Percentiles rank a stretch among this genome's conserved stretches.
Evolutionary conservation across 2,888 invertebrate genomes (phyloP).

Genomic region (Rhorus exstirpatorius): DNA sequence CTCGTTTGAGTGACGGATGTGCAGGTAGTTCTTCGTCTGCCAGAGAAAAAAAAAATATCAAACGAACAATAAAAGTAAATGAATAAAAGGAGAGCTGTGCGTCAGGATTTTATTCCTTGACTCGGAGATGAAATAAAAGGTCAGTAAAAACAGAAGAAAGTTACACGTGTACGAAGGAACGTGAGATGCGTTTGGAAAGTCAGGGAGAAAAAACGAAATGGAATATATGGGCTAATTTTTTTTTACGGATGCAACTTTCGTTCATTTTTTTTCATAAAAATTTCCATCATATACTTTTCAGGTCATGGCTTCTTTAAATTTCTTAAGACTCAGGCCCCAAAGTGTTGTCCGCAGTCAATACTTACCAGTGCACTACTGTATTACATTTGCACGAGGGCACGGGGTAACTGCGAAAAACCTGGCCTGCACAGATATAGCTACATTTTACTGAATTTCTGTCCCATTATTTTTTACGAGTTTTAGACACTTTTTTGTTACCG

Average conservation of each 20-base stretch:
- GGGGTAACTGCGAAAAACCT: too few relatives aligned
- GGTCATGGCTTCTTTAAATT: too few relatives aligned
- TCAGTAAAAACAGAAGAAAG: constrained; percentile 16
- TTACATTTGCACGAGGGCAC: too few relatives aligned
- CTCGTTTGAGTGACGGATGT: constrained; percentile 61
- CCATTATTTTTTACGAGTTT: constrained; percentile 1
- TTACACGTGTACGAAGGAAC: constrained; percentile 23
- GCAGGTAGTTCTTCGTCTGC: constrained; percentile 48
- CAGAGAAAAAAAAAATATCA: constrained; percentile 34
- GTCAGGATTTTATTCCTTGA: constrained; percentile 34
- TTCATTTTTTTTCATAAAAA: neutral
- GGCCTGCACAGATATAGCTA: too few relatives aligned
- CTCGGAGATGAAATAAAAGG: constrained; percentile 6
- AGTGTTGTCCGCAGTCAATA: too few relatives aligned
- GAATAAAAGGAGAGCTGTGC: neutral
- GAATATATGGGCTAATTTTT: neutral
- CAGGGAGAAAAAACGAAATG: constrained; percentile 6
- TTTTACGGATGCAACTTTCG: too few relatives aligned
- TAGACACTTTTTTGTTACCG: neutral
- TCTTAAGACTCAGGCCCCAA: too few relatives aligned
- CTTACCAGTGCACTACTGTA: too few relatives aligned
- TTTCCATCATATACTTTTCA: too few relatives aligned
- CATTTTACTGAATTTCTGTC: too few relatives aligned
- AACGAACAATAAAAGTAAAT: constrained; percentile 21
- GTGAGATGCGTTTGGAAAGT: constrained; percentile 49